phyloP scores from a whole-genome alignment of 2,888 invertebrate genomes.

The Incurvaria masculella region DNA sequence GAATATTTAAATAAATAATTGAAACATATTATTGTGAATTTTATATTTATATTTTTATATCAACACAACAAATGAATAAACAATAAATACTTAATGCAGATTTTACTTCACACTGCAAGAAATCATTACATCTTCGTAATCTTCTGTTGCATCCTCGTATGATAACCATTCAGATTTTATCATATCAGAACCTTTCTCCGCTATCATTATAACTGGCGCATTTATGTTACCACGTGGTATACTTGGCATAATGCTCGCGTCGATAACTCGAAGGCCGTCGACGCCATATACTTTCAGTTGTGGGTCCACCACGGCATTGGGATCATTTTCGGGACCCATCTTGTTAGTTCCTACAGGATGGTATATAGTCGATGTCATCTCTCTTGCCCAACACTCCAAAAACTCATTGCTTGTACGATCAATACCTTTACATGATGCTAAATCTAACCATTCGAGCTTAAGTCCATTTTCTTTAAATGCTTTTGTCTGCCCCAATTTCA shows the following conservation, averaged over 20 bases:
- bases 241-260: slow-evolving; percentile 64
- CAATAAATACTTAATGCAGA: no score
- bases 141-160: slow-evolving; percentile 25
- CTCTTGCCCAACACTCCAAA: slow-evolving; percentile 27
- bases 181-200: slow-evolving; percentile 62
- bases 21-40: no score
- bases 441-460: slow-evolving; percentile 27
- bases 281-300: slow-evolving; percentile 52
- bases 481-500: slow-evolving; percentile 26
- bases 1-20: no score
- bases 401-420: slow-evolving; percentile 24
- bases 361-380: slow-evolving; percentile 52
- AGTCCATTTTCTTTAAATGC: slow-evolving; percentile 26
- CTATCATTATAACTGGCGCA: slow-evolving; percentile 62
- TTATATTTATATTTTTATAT: no score
- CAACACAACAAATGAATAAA: no score
- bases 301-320: slow-evolving; percentile 53
- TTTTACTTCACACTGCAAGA: no score
- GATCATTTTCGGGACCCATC: slow-evolving; percentile 55
- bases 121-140: no score
- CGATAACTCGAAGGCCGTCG: slow-evolving; percentile 55
- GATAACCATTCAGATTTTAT: slow-evolving; percentile 54
- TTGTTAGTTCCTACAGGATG: slow-evolving; percentile 66
- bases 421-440: slow-evolving; percentile 27
- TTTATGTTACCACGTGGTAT: slow-evolving; percentile 62